Percentiles rank a stretch among this genome's conserved stretches.
Evolutionary conservation across 2,888 invertebrate species (phyloP).

Genomic region (Chorisops tibialis): DNA sequence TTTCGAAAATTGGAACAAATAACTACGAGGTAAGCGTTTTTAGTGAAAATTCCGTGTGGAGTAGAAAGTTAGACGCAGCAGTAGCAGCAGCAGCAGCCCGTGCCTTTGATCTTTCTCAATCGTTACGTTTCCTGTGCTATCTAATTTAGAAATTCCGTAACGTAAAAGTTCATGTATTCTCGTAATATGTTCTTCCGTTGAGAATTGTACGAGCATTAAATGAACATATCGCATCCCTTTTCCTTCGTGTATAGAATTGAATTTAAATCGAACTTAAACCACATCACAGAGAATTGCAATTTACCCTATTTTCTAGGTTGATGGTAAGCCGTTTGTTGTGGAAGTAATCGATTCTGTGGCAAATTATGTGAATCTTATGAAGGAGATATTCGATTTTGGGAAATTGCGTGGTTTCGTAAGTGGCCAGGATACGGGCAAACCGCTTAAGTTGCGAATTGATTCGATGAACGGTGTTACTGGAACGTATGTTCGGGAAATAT

Average conservation of each 20-base stretch:
- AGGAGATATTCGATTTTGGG: conserved; percentile 92
- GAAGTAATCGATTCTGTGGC: conserved; percentile 88
- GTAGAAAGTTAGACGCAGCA: conserved; percentile 6
- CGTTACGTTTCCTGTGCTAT: not conserved
- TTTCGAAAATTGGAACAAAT: conserved; percentile 67
- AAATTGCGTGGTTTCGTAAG: conserved; percentile 71
- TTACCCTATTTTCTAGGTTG: conserved; percentile 56
- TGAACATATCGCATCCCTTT: not conserved
- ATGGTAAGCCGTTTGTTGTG: conserved; percentile 70
- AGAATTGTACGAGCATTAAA: not conserved
- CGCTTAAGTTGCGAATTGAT: conserved; percentile 85
- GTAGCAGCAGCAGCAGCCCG: conserved; percentile 11
- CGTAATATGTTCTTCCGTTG: not conserved
- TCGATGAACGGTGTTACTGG: conserved; percentile 98
- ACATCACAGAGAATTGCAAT: conserved; percentile 2
- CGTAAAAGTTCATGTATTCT: not conserved
- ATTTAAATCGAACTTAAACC: not conserved
- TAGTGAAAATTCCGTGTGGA: conserved; percentile 42
- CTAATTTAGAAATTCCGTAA: not conserved
- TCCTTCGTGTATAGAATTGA: no score
- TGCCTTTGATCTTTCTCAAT: not conserved
- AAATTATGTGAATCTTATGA: conserved; percentile 88
- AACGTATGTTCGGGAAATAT: conserved; percentile 86
- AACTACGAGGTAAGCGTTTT: conserved; percentile 58
- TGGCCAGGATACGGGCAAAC: conserved; percentile 62